phyloP scores from a whole-genome alignment of 2,113 vertebrate species.

The Aphelocoma coerulescens region DNA sequence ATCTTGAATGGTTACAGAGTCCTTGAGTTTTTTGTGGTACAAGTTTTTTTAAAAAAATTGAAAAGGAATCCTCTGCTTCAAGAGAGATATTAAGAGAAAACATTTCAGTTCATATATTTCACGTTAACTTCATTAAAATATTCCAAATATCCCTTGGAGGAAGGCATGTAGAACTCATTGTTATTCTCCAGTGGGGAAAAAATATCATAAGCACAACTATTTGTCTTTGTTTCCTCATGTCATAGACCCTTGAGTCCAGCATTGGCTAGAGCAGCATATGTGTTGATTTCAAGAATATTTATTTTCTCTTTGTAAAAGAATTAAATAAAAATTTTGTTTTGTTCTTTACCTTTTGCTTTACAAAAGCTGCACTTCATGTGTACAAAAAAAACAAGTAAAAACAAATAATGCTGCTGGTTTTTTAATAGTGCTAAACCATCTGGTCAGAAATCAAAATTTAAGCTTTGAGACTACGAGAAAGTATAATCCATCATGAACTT shows the following conservation, averaged over 20 bases:
- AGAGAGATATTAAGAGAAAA: not conserved
- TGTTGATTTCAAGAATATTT: not conserved
- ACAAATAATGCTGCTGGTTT: not conserved
- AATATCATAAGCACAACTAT: not conserved
- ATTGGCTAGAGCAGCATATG: not conserved
- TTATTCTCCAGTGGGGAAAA: not conserved
- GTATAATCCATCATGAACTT: not conserved
- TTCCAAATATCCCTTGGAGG: not conserved
- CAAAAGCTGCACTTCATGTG: not conserved
- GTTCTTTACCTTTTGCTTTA: not conserved
- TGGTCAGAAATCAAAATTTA: not conserved
- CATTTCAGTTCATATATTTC: not conserved
- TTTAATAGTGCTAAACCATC: not conserved
- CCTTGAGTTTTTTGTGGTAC: not conserved
- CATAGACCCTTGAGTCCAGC: not conserved
- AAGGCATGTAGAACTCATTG: not conserved
- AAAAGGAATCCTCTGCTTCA: not conserved
- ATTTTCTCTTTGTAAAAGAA: not conserved
- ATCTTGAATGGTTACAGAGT: not conserved
- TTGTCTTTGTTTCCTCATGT: not conserved
- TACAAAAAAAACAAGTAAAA: not conserved
- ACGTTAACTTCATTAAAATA: not conserved
- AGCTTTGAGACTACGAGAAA: not conserved
- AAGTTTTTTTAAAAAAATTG: not conserved
- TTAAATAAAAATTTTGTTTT: not conserved